Percentiles rank a stretch among this genome's conserved stretches.
phyloP scores from a whole-genome alignment of 2,113 vertebrate genomes.

The Sylvietta virens region DNA sequence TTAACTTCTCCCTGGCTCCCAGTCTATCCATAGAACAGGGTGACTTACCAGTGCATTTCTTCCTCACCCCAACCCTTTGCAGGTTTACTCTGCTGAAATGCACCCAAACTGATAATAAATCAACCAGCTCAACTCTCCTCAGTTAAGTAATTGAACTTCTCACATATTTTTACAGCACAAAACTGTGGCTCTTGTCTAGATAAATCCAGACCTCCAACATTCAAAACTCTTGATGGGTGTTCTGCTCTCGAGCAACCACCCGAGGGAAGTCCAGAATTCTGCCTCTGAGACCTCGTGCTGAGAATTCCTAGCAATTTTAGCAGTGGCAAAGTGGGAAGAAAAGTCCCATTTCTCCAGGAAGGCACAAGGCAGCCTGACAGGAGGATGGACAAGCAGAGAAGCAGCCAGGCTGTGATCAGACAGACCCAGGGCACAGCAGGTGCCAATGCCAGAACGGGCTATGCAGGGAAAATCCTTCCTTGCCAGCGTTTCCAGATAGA shows the following conservation, averaged over 20 bases:
- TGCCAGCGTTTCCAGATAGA: not conserved
- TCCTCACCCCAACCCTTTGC: not conserved
- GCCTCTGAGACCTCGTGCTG: not conserved
- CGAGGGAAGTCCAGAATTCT: not conserved
- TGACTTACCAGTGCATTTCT: not conserved
- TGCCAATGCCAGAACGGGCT: rapidly evolving
- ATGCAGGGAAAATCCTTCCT: not conserved
- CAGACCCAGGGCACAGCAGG: not conserved
- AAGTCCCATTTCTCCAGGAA: not conserved
- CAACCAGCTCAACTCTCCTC: not conserved
- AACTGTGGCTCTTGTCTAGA: not conserved
- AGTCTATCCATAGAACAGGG: rapidly evolving
- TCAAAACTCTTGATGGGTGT: not conserved
- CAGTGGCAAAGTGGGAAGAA: not conserved
- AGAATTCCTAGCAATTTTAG: not conserved
- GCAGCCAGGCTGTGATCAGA: not conserved
- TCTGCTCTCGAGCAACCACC: rapidly evolving
- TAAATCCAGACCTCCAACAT: not conserved
- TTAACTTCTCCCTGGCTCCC: not conserved
- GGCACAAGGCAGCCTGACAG: not conserved
- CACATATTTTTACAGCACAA: not conserved
- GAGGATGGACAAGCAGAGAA: not conserved
- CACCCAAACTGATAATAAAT: not conserved
- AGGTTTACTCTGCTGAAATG: not conserved
- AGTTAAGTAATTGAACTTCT: not conserved